These are phyloP conservation scores for Buceros bicornis DNA, from an alignment of 2,797 vertebrate genomes.

Conservation along the genomic window DNA sequence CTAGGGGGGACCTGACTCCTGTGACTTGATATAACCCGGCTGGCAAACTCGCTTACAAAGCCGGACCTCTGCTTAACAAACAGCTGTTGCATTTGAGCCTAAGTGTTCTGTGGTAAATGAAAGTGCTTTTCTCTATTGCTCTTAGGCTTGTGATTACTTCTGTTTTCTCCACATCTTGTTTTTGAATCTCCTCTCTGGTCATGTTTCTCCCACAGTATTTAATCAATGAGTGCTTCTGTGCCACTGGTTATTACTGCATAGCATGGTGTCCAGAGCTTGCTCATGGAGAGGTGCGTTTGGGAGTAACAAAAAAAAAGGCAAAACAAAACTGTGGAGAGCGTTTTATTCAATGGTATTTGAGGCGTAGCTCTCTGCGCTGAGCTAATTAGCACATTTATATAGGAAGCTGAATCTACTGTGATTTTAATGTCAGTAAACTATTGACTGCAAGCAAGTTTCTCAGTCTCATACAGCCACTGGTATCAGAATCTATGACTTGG, in stretches of 20 bases:
- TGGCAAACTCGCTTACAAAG: background rate
- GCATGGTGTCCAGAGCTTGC: background rate
- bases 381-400: background rate
- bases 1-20: background rate
- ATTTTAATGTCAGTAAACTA: background rate
- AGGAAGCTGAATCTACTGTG: background rate
- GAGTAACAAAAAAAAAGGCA: background rate
- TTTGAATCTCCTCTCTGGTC: background rate
- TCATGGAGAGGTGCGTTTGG: background rate
- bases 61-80: background rate
- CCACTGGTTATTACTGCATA: background rate
- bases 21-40: background rate
- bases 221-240: background rate
- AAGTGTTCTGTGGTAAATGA: background rate
- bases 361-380: background rate
- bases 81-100: background rate
- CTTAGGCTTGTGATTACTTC: background rate
- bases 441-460: background rate
- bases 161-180: background rate
- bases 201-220: background rate
- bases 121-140: background rate
- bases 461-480: background rate
- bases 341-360: background rate
- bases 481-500: background rate
- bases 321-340: background rate